A percentile compares a stretch with the other conserved stretches of the same genome.
Conservation (phyloP, 2,113 vertebrate species). For the Otis tarda region DNA sequence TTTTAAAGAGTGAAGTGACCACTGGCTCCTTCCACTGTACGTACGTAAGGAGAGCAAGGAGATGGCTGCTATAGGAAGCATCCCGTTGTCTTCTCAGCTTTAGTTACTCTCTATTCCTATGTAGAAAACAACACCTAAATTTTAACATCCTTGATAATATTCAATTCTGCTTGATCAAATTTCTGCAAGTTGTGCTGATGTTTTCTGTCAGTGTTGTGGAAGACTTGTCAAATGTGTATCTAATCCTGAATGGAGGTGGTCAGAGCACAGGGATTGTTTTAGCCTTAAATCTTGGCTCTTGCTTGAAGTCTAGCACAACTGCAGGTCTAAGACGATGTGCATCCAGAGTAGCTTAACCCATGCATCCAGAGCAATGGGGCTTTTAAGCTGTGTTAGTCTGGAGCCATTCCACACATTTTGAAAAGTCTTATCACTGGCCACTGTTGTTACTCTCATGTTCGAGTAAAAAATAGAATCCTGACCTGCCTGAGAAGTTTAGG, state of each 20-base stretch:
- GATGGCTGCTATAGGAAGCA: background rate
- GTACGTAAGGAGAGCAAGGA: background rate
- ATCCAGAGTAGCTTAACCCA: background rate
- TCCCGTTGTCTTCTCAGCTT: background rate
- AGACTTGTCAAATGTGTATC: background rate
- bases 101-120: background rate
- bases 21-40: background rate
- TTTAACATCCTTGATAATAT: background rate
- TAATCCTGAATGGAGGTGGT: background rate
- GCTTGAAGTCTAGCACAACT: background rate
- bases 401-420: background rate
- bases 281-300: background rate
- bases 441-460: background rate
- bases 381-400: background rate
- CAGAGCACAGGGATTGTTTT: background rate
- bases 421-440: background rate
- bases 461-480: background rate
- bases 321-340: background rate
- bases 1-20: background rate
- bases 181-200: background rate
- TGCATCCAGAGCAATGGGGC: accelerated
- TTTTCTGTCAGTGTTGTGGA: background rate
- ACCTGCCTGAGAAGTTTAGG: background rate
- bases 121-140: background rate
- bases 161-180: background rate